Base-by-base conservation (phyloP, 2,113 vertebrate species). In the Serilophus lunatus region DNA sequence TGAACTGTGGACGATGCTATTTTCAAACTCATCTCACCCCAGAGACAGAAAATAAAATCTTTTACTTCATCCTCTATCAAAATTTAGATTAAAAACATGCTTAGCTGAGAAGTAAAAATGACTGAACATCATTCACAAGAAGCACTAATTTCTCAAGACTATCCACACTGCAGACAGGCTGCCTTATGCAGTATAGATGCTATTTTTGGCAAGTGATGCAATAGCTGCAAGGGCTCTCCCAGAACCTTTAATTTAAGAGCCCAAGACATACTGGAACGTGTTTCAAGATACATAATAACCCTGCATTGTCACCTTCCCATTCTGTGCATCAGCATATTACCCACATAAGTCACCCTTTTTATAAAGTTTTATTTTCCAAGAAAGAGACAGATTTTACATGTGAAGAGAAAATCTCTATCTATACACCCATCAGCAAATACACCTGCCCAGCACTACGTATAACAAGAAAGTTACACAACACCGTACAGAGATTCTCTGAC, bases 151-250 rank as follows among this genome's bases (percentile, higher is more conserved):
- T 82, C 94, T 94, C 85, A 63, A 92, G 90, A 82, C 77, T 51
- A 82, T 77, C 86, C 93, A 91, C 89, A 93, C 91, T 92, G 86
- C 82, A 95, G 95, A 87, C 95, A 86, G 90, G 78, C 94, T 90
- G 86, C 80, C 90, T 96, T 57, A 90, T 65, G 88, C 72, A 76
- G 91, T 68, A 95, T 42, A 64, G 70, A 88, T 82, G 93, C 96
- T 97, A 86, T 89, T 96, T 96, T 96, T 94, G 86, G 90, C 64
- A 95, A 97, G 88, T 96, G 92, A 96, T 89, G 96, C 91, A 97
- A 94, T 90, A 72, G 61, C 96, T 94, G 88, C 78, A 92, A 95
- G 97, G 91, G 63, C 93, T 97, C 94, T 97, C 92, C 92, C 90
- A 96, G 95, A 95, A 91, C 66, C 94, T 84, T 93, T 74, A 81